A percentile compares a stretch with the other conserved stretches of the same genome.
These are phyloP conservation scores for Parasteatoda lunata DNA, from an alignment of 2,888 invertebrate genomes.

Conservation along the genomic window DNA sequence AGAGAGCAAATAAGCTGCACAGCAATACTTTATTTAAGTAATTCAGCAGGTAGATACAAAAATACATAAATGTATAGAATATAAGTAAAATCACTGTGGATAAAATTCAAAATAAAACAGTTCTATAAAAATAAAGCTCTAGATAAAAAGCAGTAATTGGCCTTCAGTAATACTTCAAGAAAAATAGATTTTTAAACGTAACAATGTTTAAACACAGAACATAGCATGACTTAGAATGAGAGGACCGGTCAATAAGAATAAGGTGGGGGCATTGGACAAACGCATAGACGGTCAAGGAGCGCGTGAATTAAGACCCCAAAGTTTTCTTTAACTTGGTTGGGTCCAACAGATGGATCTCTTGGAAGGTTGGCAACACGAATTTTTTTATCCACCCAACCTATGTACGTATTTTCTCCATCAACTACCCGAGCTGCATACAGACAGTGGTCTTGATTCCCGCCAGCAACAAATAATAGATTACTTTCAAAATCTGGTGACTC, in stretches of 20 bases:
- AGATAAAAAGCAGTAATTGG: no score
- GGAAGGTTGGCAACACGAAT: conserved; percentile 32
- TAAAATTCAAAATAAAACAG: no score
- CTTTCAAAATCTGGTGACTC: conserved; percentile 9
- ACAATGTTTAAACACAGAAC: no score
- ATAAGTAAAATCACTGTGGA: no score
- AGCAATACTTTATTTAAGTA: no score
- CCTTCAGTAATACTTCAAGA: no score
- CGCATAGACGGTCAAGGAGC: conserved; percentile 41
- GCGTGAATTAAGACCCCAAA: conserved; percentile 46
- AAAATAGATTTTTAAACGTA: no score
- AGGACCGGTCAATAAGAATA: background rate
- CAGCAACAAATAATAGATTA: conserved; percentile 36
- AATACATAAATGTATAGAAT: no score
- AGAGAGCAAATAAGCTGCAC: no score
- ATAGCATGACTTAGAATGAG: no score
- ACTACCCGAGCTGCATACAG: conserved; percentile 29
- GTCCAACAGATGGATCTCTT: conserved; percentile 26
- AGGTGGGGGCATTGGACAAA: conserved; percentile 47
- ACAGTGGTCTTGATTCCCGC: conserved; percentile 23
- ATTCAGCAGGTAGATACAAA: no score
- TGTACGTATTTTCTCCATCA: conserved; percentile 49
- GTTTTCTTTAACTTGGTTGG: conserved; percentile 19
- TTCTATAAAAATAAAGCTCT: no score
- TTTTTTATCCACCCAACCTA: conserved; percentile 40